Base-by-base conservation (phyloP, 2,797 vertebrate species). In the Xiphorhynchus erythropygius region DNA sequence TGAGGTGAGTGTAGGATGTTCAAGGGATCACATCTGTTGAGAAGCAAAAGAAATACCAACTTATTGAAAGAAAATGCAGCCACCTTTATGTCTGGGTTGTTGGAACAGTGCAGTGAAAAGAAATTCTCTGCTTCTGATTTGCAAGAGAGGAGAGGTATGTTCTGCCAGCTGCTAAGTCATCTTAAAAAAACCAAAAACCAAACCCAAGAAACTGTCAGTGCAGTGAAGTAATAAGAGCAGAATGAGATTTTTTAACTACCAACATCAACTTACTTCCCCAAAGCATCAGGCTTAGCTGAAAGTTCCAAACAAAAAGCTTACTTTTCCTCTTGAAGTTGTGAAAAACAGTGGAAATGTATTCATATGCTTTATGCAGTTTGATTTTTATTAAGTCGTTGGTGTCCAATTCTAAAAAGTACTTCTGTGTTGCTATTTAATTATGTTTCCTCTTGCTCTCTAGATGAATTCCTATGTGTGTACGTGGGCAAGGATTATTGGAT, bases 101-200 rank as follows among this genome's bases (percentile, higher is more conserved):
- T 79, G 56, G 50, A 95, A 53, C 16, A 59, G 22, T 27, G 32
- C 71, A 85, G 9, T 57, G 44, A 47, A 60, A 70, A 73, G 32
- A 75, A 73, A 47, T 65, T 30, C 25, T 49, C 25, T 41, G 5
- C 30, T 69, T 89, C 53, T 64, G 56, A 71, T 60, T 53, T 92
- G 27, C 44, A 46, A 55, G 88, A 94, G 55, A n/a, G 35, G 37
- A 84, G 52, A 55, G 73, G 5, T 52, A 11, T 47, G 17, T 83
- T 32, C 42, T 95, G 67, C 86, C 89, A 92, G 46, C 60, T 85
- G 53, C 87, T 71, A 89, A 84, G 37, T 87, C 60, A 64, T 86
- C 42, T 68, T 46, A 22, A 17, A 24, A 53, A 25, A 35, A 11
- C 4, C 18, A 18, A 22, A 10, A 5, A 11, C 7, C 25, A 24